These are phyloP conservation scores for Lepus europaeus DNA, from an alignment of 2,113 vertebrate species.

Conservation along the genomic window DNA sequence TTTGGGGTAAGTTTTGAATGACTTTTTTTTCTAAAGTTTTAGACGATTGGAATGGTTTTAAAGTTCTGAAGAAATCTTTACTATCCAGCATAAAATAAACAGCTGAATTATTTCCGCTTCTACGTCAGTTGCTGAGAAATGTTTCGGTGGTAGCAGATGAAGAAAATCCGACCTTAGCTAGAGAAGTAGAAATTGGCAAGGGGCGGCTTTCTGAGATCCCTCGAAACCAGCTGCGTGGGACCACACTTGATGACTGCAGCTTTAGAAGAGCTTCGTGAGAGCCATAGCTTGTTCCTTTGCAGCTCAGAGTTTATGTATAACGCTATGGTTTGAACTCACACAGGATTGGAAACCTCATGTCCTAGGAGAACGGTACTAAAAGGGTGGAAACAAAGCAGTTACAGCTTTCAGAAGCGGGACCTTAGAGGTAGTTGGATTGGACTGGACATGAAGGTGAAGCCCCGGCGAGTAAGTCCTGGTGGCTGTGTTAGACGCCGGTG, in stretches of 20 bases:
- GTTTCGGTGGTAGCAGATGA: not conserved
- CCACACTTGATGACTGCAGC: not conserved
- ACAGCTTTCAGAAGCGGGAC: no score
- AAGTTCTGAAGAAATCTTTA: conserved; percentile 25
- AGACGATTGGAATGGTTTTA: not conserved
- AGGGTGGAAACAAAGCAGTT: no score
- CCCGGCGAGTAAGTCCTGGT: no score
- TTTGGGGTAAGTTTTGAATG: not conserved
- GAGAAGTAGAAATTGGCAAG: not conserved
- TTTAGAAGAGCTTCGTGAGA: not conserved
- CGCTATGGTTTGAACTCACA: no score
- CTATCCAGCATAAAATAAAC: not conserved
- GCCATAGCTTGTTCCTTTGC: no score
- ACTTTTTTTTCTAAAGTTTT: not conserved
- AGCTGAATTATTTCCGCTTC: not conserved
- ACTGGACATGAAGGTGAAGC: no score
- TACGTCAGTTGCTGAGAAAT: not conserved
- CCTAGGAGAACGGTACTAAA: no score
- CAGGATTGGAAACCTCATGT: no score
- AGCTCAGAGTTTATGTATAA: no score
- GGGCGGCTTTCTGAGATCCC: not conserved
- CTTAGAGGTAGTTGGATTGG: no score
- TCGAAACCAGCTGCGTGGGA: not conserved
- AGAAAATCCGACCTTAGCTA: not conserved
- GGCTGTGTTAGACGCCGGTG: no score